Evolutionary conservation across 2,113 vertebrate genomes (phyloP).

Genomic region (Morone saxatilis): DNA sequence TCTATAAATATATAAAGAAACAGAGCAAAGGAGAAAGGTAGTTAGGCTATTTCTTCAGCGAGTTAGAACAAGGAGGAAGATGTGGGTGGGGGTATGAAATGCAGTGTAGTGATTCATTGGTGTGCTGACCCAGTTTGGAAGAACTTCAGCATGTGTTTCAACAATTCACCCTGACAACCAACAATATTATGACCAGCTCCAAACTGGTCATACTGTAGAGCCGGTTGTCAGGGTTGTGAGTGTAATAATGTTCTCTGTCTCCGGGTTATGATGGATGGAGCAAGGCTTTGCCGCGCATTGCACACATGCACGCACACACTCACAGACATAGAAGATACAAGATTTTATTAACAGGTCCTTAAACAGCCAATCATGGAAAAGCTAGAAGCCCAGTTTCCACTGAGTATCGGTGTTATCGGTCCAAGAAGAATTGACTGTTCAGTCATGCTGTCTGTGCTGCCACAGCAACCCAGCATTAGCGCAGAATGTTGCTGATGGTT

Average conservation of each 20-base stretch:
- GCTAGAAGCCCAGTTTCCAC: constrained; percentile 26
- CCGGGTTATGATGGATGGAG: constrained; percentile 27
- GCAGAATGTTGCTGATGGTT: constrained; percentile 18
- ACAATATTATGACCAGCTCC: constrained; percentile 58
- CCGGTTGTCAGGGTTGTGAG: constrained; percentile 35
- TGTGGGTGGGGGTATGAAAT: constrained; percentile 61
- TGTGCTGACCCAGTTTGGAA: constrained; percentile 67
- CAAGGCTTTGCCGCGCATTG: not conserved
- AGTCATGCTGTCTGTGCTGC: constrained; percentile 5
- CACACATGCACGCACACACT: not conserved
- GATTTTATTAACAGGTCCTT: constrained; percentile 47
- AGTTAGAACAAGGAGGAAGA: constrained; percentile 58
- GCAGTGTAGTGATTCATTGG: constrained; percentile 67
- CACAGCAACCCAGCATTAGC: constrained; percentile 1
- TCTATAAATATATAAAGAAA: constrained; percentile 53
- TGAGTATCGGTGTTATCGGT: constrained; percentile 28
- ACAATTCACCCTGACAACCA: constrained; percentile 70
- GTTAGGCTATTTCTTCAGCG: constrained; percentile 56
- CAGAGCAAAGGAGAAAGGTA: constrained; percentile 53
- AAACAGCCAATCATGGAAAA: constrained; percentile 22
- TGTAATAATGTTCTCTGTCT: constrained; percentile 45
- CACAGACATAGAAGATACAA: not conserved
- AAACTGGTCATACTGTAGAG: constrained; percentile 36
- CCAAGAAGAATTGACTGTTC: constrained; percentile 36
- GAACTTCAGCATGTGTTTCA: constrained; percentile 64